These are phyloP conservation scores for Etia nguti DNA, from an alignment of 2,113 vertebrate species.

Conservation along the genomic window DNA sequence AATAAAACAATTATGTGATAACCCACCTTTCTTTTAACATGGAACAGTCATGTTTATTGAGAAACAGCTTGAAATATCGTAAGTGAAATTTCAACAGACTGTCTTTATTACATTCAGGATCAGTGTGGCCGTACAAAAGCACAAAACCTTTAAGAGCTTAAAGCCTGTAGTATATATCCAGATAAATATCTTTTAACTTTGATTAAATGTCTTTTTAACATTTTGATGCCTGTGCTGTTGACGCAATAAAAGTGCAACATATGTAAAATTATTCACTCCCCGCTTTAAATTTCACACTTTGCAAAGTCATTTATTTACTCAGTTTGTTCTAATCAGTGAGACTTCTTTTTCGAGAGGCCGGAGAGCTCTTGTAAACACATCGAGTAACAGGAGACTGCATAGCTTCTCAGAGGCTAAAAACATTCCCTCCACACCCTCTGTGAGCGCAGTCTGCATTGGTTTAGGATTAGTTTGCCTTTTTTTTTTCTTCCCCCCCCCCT, in stretches of 20 bases:
- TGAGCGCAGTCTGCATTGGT: not conserved
- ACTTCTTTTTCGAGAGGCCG: not conserved
- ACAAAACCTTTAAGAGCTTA: accelerated
- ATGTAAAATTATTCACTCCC: not conserved
- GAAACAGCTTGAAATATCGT: not conserved
- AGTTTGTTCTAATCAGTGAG: not conserved
- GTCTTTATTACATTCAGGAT: not conserved
- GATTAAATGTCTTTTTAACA: not conserved
- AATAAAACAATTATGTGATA: not conserved
- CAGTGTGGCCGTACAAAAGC: not conserved
- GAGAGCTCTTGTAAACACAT: not conserved
- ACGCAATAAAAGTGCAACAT: not conserved
- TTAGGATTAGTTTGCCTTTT: not conserved
- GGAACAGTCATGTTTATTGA: not conserved
- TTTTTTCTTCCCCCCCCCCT: not conserved
- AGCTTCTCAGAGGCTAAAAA: not conserved
- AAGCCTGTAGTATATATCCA: accelerated
- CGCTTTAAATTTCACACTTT: not conserved
- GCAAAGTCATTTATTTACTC: not conserved
- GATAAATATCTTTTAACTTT: not conserved
- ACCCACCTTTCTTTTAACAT: not conserved
- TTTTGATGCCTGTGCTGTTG: not conserved
- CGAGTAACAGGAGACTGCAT: not conserved
- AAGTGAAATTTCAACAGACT: not conserved
- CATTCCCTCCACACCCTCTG: not conserved